Percentiles rank a stretch among this genome's conserved stretches.
phyloP scores from a whole-genome alignment of 2,797 vertebrate species.

The Apodemus agrarius region DNA sequence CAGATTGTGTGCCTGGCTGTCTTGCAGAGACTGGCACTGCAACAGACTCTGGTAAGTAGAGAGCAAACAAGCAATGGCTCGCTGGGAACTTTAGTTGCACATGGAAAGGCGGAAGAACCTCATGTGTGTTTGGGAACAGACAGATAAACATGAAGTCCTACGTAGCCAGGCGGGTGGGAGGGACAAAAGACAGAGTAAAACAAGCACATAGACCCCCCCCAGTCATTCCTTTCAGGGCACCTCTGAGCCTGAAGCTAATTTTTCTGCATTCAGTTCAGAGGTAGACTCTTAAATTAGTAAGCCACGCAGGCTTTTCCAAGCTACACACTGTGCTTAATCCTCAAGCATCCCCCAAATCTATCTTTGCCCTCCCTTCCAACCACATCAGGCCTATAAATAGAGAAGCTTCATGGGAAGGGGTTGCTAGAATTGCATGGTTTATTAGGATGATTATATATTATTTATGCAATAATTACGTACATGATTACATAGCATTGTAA shows the following conservation, averaged over 20 bases:
- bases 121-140: not conserved
- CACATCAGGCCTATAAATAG: slow-evolving; percentile 72
- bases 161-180: not conserved
- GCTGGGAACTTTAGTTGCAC: not conserved
- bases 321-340: slow-evolving; percentile 65
- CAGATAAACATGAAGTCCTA: not conserved
- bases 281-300: slow-evolving; percentile 28
- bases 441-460: slow-evolving; percentile 82
- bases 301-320: slow-evolving; percentile 27
- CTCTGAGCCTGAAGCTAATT: slow-evolving; percentile 27
- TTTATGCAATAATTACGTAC: slow-evolving; percentile 82
- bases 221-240: not conserved
- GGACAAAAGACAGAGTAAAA: not conserved
- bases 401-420: slow-evolving; percentile 53
- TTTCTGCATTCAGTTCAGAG: slow-evolving; percentile 30
- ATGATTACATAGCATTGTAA: slow-evolving; percentile 74
- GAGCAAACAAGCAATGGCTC: not conserved
- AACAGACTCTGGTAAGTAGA: no score
- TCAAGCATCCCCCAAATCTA: slow-evolving; percentile 23
- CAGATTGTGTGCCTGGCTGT: not conserved
- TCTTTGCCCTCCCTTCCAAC: slow-evolving; percentile 44
- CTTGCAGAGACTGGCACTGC: no score
- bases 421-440: slow-evolving; percentile 75
- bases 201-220: not conserved
- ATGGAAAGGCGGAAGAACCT: not conserved